Evolutionary conservation across 2,113 vertebrate species (phyloP).

Genomic region (Lophura nycthemera): DNA sequence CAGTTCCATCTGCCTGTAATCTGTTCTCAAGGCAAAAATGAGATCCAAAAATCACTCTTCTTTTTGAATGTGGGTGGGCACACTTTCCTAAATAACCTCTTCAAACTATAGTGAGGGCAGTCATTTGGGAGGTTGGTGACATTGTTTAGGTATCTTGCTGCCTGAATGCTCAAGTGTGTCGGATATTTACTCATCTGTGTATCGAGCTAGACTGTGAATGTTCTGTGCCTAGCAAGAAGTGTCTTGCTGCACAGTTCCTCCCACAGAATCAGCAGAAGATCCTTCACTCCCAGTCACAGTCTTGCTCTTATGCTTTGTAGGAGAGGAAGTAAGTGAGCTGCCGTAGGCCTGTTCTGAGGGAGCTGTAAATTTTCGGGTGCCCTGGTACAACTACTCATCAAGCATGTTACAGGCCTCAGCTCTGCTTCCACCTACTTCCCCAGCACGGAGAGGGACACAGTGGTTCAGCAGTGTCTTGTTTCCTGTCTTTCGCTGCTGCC

Average conservation of each 20-base stretch:
- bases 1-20: neutral
- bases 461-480: constrained; percentile 34
- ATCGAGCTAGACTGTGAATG: neutral
- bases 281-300: neutral
- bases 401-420: neutral
- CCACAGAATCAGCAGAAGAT: constrained; percentile 34
- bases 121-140: neutral
- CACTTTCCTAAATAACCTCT: neutral
- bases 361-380: constrained; percentile 28
- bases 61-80: neutral
- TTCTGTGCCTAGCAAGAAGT: neutral
- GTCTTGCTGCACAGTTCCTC: constrained; percentile 43
- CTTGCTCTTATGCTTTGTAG: constrained; percentile 14
- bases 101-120: neutral
- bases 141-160: constrained; percentile 30
- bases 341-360: neutral
- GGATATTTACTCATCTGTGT: constrained; percentile 46
- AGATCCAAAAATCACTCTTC: constrained; percentile 28
- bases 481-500: constrained; percentile 63
- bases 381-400: constrained; percentile 26
- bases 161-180: constrained; percentile 40
- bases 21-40: neutral
- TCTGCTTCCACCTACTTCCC: constrained; percentile 43
- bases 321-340: constrained; percentile 4
- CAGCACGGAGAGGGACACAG: neutral